Conservation (phyloP, 2,888 invertebrate species). For the Elaeidobius kamerunicus region DNA sequence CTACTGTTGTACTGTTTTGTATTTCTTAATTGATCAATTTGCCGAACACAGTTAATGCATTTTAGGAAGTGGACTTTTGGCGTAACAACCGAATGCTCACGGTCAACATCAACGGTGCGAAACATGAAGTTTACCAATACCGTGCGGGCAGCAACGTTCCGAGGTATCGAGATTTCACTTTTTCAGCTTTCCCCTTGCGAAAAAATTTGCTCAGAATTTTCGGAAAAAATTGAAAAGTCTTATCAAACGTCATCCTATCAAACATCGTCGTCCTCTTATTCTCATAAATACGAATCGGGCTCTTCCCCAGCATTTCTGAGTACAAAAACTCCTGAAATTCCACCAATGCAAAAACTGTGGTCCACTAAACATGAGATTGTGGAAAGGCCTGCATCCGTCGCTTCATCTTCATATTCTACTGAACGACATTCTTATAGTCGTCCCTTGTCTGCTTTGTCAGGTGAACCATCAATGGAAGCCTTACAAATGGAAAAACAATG, state of each 20-base stretch:
- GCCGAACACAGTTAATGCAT: no score
- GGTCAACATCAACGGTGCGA: no score
- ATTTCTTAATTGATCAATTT: no score
- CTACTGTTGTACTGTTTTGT: no score
- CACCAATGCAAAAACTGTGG: conserved; percentile 61
- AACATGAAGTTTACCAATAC: no score
- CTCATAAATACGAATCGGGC: conserved; percentile 40
- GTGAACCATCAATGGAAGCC: conserved; percentile 58
- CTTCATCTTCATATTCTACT: conserved; percentile 35
- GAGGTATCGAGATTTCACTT: no score
- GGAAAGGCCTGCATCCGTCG: conserved; percentile 37
- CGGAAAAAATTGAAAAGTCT: conserved; percentile 38
- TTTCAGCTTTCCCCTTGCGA: no score
- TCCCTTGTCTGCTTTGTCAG: conserved; percentile 35
- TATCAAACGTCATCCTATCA: conserved; percentile 35
- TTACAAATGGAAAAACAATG: conserved; percentile 67
- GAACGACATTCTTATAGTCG: conserved; percentile 38
- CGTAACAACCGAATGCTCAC: no score
- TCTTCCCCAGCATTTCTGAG: not conserved
- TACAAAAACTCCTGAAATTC: conserved; percentile 2
- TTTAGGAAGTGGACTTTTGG: no score
- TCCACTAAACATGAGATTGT: conserved; percentile 41
- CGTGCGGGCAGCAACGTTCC: no score
- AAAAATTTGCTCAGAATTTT: no score
- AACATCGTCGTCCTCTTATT: conserved; percentile 37